Conservation (phyloP, 2,113 vertebrate species). For the Hippopotamus amphibius region DNA sequence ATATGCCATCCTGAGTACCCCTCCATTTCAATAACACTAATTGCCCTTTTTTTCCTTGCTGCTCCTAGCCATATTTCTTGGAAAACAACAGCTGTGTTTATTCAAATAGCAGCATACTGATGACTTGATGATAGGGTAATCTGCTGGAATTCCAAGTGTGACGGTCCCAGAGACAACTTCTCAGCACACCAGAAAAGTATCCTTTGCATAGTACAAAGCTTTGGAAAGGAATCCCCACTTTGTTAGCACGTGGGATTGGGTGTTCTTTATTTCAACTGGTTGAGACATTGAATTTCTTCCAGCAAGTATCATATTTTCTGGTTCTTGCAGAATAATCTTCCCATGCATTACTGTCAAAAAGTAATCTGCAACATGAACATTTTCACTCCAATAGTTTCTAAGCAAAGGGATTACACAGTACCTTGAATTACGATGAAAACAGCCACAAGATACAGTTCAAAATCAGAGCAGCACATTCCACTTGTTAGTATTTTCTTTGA, state of each 20-base stretch:
- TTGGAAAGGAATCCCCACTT: slow-evolving; percentile 76
- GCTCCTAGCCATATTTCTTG: slow-evolving; percentile 89
- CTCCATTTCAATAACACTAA: slow-evolving; percentile 84
- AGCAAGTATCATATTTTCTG: slow-evolving; percentile 66
- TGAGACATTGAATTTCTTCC: slow-evolving; percentile 71
- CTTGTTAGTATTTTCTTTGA: slow-evolving; percentile 61
- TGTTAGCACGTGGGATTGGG: slow-evolving; percentile 47
- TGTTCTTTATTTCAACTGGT: slow-evolving; percentile 58
- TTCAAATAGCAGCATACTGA: slow-evolving; percentile 86
- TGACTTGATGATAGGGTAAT: slow-evolving; percentile 89
- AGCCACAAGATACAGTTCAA: slow-evolving; percentile 73
- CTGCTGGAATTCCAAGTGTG: slow-evolving; percentile 87
- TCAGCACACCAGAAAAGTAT: slow-evolving; percentile 77
- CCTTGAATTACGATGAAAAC: slow-evolving; percentile 75
- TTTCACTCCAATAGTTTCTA: slow-evolving; percentile 66
- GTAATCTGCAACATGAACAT: slow-evolving; percentile 80
- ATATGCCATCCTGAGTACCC: slow-evolving; percentile 80
- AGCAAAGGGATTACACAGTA: slow-evolving; percentile 77
- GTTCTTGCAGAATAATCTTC: slow-evolving; percentile 79
- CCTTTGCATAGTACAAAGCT: slow-evolving; percentile 78
- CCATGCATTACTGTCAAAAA: slow-evolving; percentile 85
- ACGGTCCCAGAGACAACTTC: slow-evolving; percentile 83
- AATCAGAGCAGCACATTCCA: slow-evolving; percentile 79
- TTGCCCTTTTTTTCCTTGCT: slow-evolving; percentile 86
- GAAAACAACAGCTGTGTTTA: slow-evolving; percentile 92